Base-by-base conservation (phyloP, 2,888 invertebrate genomes). In the Tinea trinotella region DNA sequence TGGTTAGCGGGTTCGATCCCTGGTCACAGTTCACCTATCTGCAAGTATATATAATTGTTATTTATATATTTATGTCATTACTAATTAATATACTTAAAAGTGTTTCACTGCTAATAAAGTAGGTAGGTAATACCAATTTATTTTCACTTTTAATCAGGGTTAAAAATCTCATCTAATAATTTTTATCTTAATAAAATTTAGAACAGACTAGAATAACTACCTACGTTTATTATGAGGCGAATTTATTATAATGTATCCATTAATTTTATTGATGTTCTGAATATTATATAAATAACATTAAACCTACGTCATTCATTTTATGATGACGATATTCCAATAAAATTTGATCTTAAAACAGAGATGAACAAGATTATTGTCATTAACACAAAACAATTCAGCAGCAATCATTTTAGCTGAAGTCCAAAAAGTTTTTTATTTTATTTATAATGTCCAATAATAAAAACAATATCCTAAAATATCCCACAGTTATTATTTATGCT, bases 241-340 rank as follows among this genome's bases (percentile, higher is more conserved):
- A 40, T 40, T 40, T 40, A 40, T 40, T 40, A 40, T 40, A 40
- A 40, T 40, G 40, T 40, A 40, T 15, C 15, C 40, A 40, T 40
- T 40, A 40, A 40, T 40, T 40, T 40, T 40, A 40, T 40, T 40
- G 40, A 40, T 40, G 40, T 40, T 40, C 40, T 15, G n/a, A 40
- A 40, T 40, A 40, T 40, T 40, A 40, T 40, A 40, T 15, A 40
- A 15, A 40, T 15, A 40, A 40, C 40, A 40, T 15, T 40, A 12
- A 13, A 40, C 40, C 30, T 30, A 30, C 30, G 30, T 30, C 30
- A 30, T 30, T 30, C 30, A 30, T 30, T 30, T 30, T 30, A 30
- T 30, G 30, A 30, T 7, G 30, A 30, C 30, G 4, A 30, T 30
- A 30, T 30, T 30, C n/a, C 30, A n/a, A 30, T 30, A 30, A 30